Base-by-base conservation (phyloP, 2,113 vertebrate genomes). In the Apteryx mantelli region DNA sequence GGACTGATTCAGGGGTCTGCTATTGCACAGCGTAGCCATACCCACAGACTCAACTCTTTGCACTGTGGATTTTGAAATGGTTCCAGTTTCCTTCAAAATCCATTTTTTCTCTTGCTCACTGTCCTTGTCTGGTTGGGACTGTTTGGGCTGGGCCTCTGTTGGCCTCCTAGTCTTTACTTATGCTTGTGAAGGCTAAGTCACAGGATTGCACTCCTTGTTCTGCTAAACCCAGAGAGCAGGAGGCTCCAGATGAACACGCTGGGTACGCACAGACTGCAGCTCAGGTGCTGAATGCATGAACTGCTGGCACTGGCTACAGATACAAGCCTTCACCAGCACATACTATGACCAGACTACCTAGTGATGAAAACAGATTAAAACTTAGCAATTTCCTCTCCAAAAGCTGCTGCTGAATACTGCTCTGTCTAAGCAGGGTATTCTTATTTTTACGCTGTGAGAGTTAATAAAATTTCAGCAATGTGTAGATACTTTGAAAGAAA, bases 401-500 rank as follows among this genome's bases (percentile, higher is more conserved):
- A 66, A 24, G 40, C 55, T 70, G 9, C 70, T 92, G 30, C 58
- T 71, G 34, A 82, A 46, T 86, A 56, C 36, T 81, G 32, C 46
- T 94, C 0, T 70, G 63, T 82, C 30, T 46, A 40, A 92, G 40
- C 32, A 16, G 34, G 32, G 21, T 86, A 86, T 94, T 92, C 89
- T 79, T 93, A 48, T 58, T 95, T 93, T 96, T 95, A 76, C 89
- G 19, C 91, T 80, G 38, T 66, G 75, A 95, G 82, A 89, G 87
- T 94, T 92, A 74, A 93, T 66, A 84, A 91, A 88, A 40, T 5
- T 84, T 89, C 82, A 86, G 66, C 42, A 75, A 88, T 70, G 87
- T 95, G 91, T 95, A 97, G 95, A 97, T 87, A 91, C 94, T 91
- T 89, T 80, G 86, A 93, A 94, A 79, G 91, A 93, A 95, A 95